These are phyloP conservation scores for Pitta sordida DNA, from an alignment of 2,113 vertebrate genomes.

Conservation along the genomic window DNA sequence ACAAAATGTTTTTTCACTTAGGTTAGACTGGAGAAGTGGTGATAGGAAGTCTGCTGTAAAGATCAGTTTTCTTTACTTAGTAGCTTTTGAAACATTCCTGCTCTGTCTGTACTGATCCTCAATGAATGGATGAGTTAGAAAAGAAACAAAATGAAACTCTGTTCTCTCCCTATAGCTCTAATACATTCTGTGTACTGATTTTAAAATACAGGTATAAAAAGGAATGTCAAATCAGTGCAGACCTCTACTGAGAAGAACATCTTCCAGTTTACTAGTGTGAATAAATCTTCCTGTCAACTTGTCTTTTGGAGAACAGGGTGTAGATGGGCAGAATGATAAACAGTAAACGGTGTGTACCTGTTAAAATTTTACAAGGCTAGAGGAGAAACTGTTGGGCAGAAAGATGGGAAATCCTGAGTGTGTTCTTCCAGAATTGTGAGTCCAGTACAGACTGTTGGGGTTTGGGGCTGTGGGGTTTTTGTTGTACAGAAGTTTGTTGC, in stretches of 20 bases:
- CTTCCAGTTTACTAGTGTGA: neutral
- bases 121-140: neutral
- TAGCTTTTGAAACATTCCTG: conserved; percentile 21
- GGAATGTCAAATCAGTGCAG: neutral
- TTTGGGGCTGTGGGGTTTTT: neutral
- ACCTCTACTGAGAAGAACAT: neutral
- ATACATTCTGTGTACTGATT: neutral
- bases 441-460: neutral
- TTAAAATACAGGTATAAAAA: neutral
- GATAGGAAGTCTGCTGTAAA: neutral
- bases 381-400: neutral
- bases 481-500: neutral
- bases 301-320: neutral
- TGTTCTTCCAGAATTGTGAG: neutral
- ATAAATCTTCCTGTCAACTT: neutral
- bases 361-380: neutral
- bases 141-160: neutral
- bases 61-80: neutral
- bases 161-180: neutral
- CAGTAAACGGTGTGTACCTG: neutral
- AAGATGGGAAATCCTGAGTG: neutral
- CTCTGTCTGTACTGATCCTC: neutral
- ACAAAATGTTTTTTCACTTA: neutral
- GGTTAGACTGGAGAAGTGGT: neutral
- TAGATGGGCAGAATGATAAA: neutral